These are phyloP conservation scores for Macropodus opercularis DNA, from an alignment of 2,797 vertebrate species.

Conservation along the genomic window DNA sequence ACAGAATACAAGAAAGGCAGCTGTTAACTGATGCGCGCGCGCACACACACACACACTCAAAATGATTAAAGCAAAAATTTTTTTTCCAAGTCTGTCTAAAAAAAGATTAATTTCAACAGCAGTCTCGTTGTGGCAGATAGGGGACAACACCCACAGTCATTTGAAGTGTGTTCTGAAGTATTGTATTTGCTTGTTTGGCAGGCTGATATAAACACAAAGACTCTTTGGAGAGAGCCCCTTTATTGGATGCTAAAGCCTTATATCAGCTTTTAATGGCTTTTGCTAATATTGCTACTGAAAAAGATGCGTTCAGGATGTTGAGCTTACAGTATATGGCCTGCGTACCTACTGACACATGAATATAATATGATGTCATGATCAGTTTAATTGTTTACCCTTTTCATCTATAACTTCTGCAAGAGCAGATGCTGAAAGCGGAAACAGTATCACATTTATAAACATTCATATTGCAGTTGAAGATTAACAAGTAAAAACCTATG, in stretches of 20 bases:
- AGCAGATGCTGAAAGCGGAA: conserved; percentile 2
- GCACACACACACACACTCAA: conserved; percentile 14
- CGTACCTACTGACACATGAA: too few relatives aligned
- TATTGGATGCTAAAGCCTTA: not conserved
- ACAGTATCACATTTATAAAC: conserved; percentile 1
- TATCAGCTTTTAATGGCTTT: not conserved
- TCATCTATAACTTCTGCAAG: not conserved
- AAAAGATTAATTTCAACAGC: not conserved
- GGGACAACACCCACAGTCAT: not conserved
- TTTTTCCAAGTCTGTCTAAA: not conserved
- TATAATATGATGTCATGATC: conserved; percentile 1
- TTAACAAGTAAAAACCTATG: conserved; percentile 8
- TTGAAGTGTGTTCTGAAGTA: not conserved
- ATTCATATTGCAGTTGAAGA: too few relatives aligned
- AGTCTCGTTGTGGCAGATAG: not conserved
- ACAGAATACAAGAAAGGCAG: not conserved
- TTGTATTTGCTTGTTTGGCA: not conserved
- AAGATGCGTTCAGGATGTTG: not conserved
- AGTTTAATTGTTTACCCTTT: not conserved
- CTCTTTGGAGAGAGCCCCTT: not conserved
- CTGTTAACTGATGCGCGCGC: not conserved
- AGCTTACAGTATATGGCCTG: too few relatives aligned
- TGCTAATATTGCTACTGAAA: too few relatives aligned
- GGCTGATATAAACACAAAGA: not conserved
- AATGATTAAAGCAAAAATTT: not conserved